These are phyloP conservation scores for Parnassius mnemosyne DNA, from an alignment of 2,888 invertebrate species.

Conservation along the genomic window DNA sequence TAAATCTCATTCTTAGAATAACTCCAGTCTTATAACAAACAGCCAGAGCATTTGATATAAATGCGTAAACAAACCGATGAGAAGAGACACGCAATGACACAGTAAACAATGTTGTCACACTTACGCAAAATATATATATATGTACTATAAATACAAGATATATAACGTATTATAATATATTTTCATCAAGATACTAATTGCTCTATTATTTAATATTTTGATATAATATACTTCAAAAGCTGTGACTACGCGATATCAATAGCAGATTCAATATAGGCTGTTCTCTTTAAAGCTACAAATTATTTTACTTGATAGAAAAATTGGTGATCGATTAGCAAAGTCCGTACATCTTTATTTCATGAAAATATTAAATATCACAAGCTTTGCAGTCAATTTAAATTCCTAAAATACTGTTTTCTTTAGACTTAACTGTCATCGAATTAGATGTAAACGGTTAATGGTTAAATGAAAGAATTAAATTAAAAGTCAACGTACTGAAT, in stretches of 20 bases:
- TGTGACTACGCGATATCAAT: too few species aligned
- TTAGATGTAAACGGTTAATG: constrained; percentile 18
- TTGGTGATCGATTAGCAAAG: too few species aligned
- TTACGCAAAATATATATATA: neutral
- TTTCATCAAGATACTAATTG: too few species aligned
- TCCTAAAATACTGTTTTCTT: neutral
- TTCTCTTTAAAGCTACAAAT: too few species aligned
- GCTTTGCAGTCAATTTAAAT: too few species aligned
- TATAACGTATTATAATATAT: too few species aligned
- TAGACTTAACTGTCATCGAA: neutral
- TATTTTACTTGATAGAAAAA: too few species aligned
- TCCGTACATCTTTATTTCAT: too few species aligned
- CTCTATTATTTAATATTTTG: too few species aligned
- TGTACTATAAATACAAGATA: neutral
- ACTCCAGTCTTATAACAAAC: constrained; percentile 7
- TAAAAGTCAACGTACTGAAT: constrained; percentile 73
- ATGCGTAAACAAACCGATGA: constrained; percentile 20
- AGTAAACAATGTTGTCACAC: constrained; percentile 20
- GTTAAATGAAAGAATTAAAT: constrained; percentile 46
- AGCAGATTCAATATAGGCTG: too few species aligned
- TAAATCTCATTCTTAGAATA: constrained; percentile 8
- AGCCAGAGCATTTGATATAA: constrained; percentile 5
- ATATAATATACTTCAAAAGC: too few species aligned
- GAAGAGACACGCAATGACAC: constrained; percentile 16
- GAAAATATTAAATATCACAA: too few species aligned